Evolutionary conservation across 2,888 invertebrate genomes (phyloP).

Genomic region (Stenchaetothrips biformis): DNA sequence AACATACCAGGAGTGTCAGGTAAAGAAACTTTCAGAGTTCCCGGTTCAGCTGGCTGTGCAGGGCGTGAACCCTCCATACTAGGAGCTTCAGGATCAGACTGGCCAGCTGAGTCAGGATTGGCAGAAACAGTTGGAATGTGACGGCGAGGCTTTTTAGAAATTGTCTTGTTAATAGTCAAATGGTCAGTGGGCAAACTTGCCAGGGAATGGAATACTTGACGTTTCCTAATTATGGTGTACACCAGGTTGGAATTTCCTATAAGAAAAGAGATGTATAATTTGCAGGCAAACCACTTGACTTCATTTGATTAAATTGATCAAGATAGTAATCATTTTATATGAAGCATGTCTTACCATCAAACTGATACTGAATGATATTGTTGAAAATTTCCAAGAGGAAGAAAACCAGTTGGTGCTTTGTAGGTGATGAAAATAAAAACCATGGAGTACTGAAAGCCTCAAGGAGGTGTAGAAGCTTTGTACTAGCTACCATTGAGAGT

Average conservation of each 20-base stretch:
- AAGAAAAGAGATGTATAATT: conserved; percentile 24
- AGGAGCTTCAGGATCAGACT: conserved; percentile 55
- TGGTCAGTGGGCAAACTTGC: conserved; percentile 96
- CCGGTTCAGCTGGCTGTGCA: conserved; percentile 83
- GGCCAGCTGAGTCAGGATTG: conserved; percentile 38
- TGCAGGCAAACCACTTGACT: neutral
- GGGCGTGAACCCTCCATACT: conserved; percentile 77
- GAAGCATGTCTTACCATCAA: conserved; percentile 66
- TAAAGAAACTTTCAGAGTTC: conserved; percentile 83
- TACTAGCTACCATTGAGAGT: conserved; percentile 97
- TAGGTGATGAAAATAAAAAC: conserved; percentile 95
- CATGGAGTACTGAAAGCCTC: conserved; percentile 99
- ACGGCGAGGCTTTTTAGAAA: conserved; percentile 45
- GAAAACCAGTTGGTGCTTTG: conserved; percentile 97
- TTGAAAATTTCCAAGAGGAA: conserved; percentile 98
- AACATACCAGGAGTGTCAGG: conserved; percentile 78
- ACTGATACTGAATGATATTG: conserved; percentile 99
- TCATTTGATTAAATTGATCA: no score
- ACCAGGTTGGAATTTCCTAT: conserved; percentile 95
- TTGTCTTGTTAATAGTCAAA: conserved; percentile 75
- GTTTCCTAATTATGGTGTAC: conserved; percentile 96
- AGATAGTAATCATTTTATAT: no score
- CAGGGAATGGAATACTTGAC: conserved; percentile 95
- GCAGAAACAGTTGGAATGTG: conserved; percentile 40
- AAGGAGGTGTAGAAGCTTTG: conserved; percentile 90